phyloP scores from a whole-genome alignment of 2,113 vertebrate species.

The Protobothrops flavoviridis region DNA sequence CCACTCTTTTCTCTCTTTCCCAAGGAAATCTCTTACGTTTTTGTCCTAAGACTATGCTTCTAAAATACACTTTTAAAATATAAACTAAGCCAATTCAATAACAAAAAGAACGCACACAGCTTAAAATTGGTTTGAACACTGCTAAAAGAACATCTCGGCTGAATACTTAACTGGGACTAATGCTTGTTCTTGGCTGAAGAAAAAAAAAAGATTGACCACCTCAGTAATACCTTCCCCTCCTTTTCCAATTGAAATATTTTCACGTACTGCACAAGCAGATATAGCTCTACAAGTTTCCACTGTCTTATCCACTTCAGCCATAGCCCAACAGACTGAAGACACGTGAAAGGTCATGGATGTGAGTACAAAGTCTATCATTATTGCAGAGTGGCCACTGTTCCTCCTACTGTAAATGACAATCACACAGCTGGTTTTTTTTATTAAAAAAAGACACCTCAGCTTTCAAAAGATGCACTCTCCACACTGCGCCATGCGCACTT shows the following conservation, averaged over 20 bases:
- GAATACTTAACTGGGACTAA: background rate
- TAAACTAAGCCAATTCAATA: background rate
- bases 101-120: background rate
- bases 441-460: background rate
- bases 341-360: background rate
- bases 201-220: background rate
- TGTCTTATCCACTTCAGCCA: background rate
- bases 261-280: background rate
- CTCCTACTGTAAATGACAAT: too few relatives aligned
- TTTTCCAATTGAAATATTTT: background rate
- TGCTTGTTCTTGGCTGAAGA: background rate
- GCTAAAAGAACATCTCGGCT: background rate
- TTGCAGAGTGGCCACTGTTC: background rate
- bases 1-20: background rate
- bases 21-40: background rate
- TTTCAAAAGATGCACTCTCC: background rate
- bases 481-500: background rate
- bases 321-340: background rate
- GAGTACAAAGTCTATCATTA: background rate
- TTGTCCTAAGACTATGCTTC: background rate
- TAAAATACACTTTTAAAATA: background rate
- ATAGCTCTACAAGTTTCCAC: background rate
- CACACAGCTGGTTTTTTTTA: background rate
- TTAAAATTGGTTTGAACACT: background rate
- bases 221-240: background rate